phyloP scores from a whole-genome alignment of 2,113 vertebrate genomes.

The crab-eating macaque (Macaca fascicularis) region T2T-MFA8v1.1 NC_088378.1:26947501-26948000 shows the following conservation, averaged over 20 bases:
- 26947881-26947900: background rate
- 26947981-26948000: conserved; percentile 40
- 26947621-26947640: background rate
- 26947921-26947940: background rate
- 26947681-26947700: background rate
- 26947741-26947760: background rate
- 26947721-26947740: conserved; percentile 48
- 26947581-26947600: background rate
- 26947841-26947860: background rate
- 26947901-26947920: background rate
- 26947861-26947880: background rate
- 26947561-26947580: background rate
- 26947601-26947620: background rate
- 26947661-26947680: conserved; percentile 11
- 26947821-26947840: background rate
- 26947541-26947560: background rate
- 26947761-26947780: conserved; percentile 23
- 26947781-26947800: background rate
- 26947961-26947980: background rate
- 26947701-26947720: background rate
- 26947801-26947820: background rate
- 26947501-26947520: background rate
- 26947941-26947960: background rate
- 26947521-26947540: background rate
- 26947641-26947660: background rate